A percentile compares a stretch with the other conserved stretches of the same genome.
Conservation (phyloP, 2,113 vertebrate species). For the Stigmatopora nigra region DNA sequence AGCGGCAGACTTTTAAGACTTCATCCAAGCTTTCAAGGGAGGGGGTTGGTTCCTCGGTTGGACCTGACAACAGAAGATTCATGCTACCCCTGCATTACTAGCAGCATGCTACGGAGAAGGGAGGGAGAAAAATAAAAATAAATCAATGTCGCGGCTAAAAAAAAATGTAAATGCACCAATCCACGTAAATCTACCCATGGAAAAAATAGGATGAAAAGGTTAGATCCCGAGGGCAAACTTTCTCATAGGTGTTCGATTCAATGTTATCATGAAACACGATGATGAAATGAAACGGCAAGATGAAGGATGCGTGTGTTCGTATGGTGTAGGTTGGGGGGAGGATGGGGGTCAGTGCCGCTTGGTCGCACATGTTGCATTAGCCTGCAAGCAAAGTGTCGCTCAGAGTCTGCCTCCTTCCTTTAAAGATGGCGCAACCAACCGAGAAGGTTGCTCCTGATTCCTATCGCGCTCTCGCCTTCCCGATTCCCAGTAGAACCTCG, state of each 20-base stretch:
- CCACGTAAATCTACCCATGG: constrained; percentile 28
- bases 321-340: neutral
- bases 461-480: constrained; percentile 26
- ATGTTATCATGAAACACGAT: constrained; percentile 29
- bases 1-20: constrained; percentile 34
- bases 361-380: constrained; percentile 32
- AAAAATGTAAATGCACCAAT: constrained; percentile 37
- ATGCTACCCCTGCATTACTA: constrained; percentile 37
- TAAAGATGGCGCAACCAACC: constrained; percentile 26
- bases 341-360: neutral
- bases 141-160: constrained; percentile 28
- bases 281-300: constrained; percentile 16
- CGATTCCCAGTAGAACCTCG: constrained; percentile 40
- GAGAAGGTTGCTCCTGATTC: constrained; percentile 28
- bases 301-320: constrained; percentile 11
- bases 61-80: constrained; percentile 43
- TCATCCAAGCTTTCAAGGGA: neutral
- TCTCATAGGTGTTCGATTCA: constrained; percentile 25
- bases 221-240: constrained; percentile 17
- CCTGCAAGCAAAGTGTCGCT: constrained; percentile 26
- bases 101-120: constrained; percentile 35
- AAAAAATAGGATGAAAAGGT: constrained; percentile 1
- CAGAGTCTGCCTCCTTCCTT: constrained; percentile 21
- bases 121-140: neutral
- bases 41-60: constrained; percentile 9